Percentiles rank a stretch among this genome's conserved stretches.
Conservation (phyloP, 2,797 vertebrate genomes). For the Octomys mimax region DNA sequence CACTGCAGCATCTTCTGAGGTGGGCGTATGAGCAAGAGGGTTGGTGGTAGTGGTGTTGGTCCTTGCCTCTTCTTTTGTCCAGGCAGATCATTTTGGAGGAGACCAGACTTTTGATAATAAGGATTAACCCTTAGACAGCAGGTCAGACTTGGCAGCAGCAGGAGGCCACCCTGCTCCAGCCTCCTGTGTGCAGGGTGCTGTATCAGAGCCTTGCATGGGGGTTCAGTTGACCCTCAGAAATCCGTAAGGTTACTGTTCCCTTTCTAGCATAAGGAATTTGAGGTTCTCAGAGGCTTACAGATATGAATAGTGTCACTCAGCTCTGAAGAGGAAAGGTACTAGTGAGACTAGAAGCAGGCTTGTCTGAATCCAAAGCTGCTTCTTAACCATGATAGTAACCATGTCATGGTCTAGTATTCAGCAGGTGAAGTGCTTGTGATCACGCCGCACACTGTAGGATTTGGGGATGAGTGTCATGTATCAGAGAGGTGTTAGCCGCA, state of each 20-base stretch:
- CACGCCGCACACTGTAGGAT: background rate
- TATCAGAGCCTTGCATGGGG: background rate
- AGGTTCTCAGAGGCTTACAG: background rate
- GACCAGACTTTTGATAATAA: background rate
- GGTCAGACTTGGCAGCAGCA: background rate
- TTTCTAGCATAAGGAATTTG: background rate
- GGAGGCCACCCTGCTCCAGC: background rate
- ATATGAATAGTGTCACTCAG: background rate
- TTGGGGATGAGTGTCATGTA: background rate
- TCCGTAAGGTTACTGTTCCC: background rate
- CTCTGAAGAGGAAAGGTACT: background rate
- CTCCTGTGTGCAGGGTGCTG: background rate
- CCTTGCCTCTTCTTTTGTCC: background rate
- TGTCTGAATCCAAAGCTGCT: background rate
- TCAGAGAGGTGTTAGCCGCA: constrained; percentile 30
- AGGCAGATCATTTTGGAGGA: constrained; percentile 28
- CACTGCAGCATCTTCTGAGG: background rate
- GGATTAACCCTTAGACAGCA: background rate
- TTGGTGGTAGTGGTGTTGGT: background rate
- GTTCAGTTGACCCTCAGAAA: background rate
- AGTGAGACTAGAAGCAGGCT: background rate
- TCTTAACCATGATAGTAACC: background rate
- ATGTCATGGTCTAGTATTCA: background rate
- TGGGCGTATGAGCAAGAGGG: background rate
- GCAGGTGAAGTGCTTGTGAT: background rate